Evolutionary conservation across 2,113 vertebrate species (phyloP).

Genomic region (Protomyctophum bolini): DNA sequence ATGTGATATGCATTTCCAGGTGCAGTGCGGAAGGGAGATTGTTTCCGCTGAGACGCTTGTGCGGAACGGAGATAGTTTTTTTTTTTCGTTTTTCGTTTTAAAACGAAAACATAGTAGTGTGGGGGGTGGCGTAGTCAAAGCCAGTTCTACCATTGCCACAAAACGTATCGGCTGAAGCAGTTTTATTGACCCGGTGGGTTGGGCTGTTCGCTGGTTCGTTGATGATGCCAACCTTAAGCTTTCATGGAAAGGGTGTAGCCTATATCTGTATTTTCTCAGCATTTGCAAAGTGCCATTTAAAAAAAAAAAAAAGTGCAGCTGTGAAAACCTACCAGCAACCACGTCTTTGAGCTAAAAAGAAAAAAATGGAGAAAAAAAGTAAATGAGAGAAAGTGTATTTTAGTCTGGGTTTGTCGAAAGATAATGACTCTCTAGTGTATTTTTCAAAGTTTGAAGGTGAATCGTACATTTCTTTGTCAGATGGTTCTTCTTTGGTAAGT

Average conservation of each 20-base stretch:
- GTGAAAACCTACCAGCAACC: constrained; percentile 75
- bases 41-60: too few relatives aligned
- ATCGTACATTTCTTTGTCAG: constrained; percentile 45
- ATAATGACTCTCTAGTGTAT: background rate
- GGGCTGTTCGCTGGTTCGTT: constrained; percentile 47
- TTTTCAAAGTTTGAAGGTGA: constrained; percentile 45
- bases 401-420: constrained; percentile 49
- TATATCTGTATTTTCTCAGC: constrained; percentile 67
- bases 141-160: constrained; percentile 53
- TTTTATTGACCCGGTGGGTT: constrained; percentile 51
- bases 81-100: too few relatives aligned
- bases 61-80: too few relatives aligned
- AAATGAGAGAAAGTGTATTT: constrained; percentile 42
- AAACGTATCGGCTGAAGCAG: constrained; percentile 41
- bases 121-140: background rate
- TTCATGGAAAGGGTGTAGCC: constrained; percentile 48
- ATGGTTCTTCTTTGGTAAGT: constrained; percentile 19
- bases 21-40: too few relatives aligned
- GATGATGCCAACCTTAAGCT: constrained; percentile 42
- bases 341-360: constrained; percentile 63
- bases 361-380: constrained; percentile 9
- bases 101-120: too few relatives aligned
- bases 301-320: constrained; percentile 60
- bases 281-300: constrained; percentile 79
- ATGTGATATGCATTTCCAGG: too few relatives aligned